Percentiles rank a stretch among this genome's conserved stretches.
These are phyloP conservation scores for Zoanthus sansibaricus DNA, from an alignment of 92 coral and sea anemone genomes.

Conservation along the genomic window DNA sequence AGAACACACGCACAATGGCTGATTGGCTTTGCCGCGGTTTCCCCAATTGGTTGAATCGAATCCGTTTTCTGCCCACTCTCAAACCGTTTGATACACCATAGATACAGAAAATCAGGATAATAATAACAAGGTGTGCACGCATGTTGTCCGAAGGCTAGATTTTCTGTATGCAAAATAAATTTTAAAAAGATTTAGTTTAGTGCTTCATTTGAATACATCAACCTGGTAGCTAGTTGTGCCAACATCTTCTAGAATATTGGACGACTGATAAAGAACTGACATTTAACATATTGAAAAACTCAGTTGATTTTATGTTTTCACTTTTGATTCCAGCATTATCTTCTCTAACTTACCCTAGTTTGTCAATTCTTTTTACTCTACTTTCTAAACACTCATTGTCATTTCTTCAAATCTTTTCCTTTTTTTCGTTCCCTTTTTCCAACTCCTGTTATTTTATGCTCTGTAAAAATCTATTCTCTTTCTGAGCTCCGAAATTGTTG, in stretches of 20 bases:
- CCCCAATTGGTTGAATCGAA: conserved; percentile 18
- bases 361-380: neutral
- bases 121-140: neutral
- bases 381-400: neutral
- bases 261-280: too few species aligned
- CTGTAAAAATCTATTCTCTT: neutral
- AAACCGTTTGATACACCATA: neutral
- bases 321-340: neutral
- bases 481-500: neutral
- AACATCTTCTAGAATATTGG: neutral
- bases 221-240: neutral
- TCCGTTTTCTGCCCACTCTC: neutral
- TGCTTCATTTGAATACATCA: neutral
- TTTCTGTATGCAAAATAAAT: neutral
- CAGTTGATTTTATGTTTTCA: neutral
- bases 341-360: neutral
- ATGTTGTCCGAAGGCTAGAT: neutral
- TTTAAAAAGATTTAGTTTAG: neutral
- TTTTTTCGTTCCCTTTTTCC: too few species aligned
- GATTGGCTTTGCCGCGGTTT: neutral
- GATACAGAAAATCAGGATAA: conserved; percentile 5
- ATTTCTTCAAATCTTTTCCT: too few species aligned
- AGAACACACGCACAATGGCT: conserved; percentile 9
- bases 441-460: neutral
- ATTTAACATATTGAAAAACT: too few species aligned